These are phyloP conservation scores for Steatornis caripensis DNA, from an alignment of 2,113 vertebrate species.

Conservation along the genomic window DNA sequence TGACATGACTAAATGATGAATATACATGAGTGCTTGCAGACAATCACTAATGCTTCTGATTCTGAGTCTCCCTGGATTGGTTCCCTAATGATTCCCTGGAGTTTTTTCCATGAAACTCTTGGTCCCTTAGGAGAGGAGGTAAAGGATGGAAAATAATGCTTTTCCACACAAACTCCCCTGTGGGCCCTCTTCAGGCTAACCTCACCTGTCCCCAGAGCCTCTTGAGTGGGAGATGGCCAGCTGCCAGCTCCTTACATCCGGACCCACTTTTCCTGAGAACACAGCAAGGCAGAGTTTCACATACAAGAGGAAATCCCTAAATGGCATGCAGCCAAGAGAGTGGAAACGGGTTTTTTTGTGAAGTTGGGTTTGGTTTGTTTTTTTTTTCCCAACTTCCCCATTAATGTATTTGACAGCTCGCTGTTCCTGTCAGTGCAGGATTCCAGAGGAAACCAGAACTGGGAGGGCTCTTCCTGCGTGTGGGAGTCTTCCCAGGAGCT, in stretches of 20 bases:
- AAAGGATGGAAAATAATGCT: background rate
- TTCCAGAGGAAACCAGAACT: background rate
- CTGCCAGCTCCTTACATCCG: constrained; percentile 5
- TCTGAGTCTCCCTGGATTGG: too few relatives aligned
- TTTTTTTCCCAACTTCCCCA: background rate
- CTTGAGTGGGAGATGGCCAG: background rate
- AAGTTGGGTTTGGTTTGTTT: background rate
- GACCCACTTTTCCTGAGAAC: constrained; percentile 38
- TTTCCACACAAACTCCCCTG: background rate
- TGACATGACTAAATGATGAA: too few relatives aligned
- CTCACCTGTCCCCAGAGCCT: background rate
- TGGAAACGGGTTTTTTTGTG: background rate
- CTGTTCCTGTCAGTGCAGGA: background rate
- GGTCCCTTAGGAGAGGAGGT: too few relatives aligned
- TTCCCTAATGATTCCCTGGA: too few relatives aligned
- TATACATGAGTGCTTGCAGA: too few relatives aligned
- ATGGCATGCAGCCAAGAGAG: background rate
- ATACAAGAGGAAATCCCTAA: constrained; percentile 36
- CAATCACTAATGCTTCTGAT: too few relatives aligned
- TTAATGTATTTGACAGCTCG: background rate
- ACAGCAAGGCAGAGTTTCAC: constrained; percentile 19
- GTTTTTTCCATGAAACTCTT: too few relatives aligned
- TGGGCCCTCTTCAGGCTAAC: background rate
- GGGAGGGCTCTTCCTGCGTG: background rate
- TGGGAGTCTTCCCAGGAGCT: background rate